Evolutionary conservation across 1,140 invertebrate genomes (phyloP), one percentile per base, ranked within the genome.

Genomic region (Drosophila cardini): DNA sequence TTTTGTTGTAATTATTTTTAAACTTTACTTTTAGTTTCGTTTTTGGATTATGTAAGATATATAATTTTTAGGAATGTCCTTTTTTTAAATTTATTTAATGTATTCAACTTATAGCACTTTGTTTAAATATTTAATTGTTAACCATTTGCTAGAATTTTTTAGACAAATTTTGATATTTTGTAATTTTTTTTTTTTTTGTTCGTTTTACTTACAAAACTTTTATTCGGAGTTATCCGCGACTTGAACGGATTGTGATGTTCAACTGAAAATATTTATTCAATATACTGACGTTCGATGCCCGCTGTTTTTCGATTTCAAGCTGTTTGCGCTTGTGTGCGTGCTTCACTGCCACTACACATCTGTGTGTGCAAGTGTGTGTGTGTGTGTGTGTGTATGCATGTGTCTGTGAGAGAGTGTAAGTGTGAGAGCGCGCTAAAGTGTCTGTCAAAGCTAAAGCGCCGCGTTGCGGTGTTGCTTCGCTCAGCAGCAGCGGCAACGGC

Each of bases 181-280:
- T 52, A 46, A 11, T 48, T 57, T 58, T 21, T 9, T 32, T 38
- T 50, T 50, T 60, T 40, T 64, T 43, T 36, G 65, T 65, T 78
- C 26, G 21, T 69, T 78, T 86, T 92, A 92, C 91, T 92, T 92
- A 92, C 91, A 91, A 92, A 89, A 92, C 78, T 91, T 91, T 79
- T 87, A 90, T 83, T 91, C 89, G 82, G 90, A 91, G 89, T 84
- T 92, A 91, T 92, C 91, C 91, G 91, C 91, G 91, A 92, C 91
- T 92, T 92, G 91, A 92, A 92, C 91, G 91, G 91, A 92, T 92
- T 92, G 91, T 92, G 91, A 92, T 92, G 91, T 92, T 92, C 91
- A 92, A 92, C 91, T 92, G 90, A 92, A 92, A 90, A 92, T 85
- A 91, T 91, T 90, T 91, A 89, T 91, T 89, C 85, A 90, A 90